Base-by-base conservation (phyloP, 92 coral and sea anemone species). In the Chrysogorgia sp. region DNA sequence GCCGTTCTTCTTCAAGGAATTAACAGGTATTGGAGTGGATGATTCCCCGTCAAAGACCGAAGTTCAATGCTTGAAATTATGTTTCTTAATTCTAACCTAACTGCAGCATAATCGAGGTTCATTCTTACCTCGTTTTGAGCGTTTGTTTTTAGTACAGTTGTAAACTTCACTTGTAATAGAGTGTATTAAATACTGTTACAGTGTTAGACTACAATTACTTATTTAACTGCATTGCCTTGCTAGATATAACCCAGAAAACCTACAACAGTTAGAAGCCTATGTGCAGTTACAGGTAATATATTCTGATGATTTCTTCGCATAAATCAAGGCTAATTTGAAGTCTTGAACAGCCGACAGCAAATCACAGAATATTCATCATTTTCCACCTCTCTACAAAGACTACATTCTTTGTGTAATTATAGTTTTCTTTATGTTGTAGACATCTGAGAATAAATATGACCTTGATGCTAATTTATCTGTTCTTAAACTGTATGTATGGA, bases 401-500 rank as follows among this genome's bases (percentile, higher is more conserved):
- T n/a, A n/a, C n/a, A n/a, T n/a, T n/a, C n/a, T n/a, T n/a, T n/a
- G n/a, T n/a, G n/a, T n/a, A n/a, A n/a, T n/a, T n/a, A n/a, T n/a
- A n/a, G n/a, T n/a, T n/a, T 47, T 47, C n/a, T 47, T 7, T 15
- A 47, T 47, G 53, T 47, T 47, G 20, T 63, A 94, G 98, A 90
- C 83, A 10, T 82, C 79, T 56, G 92, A 96, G 48, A 96, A 89
- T 71, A 77, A 83, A 23, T 96, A 96, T 84, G 99, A 96, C 69
- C 34, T 96, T 75, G 99, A 96, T 88, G 97, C 99, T 14, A 96
- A 89, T 63, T 76, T 96, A 41, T 96, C 99, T 33, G 92, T 96
- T 5, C 56, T 96, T 64, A 96, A 96, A 79, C 81, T 96, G 99
- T 96, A 77, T 88, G 96, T 90, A 48, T 62, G n/a, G 22, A 24